Evolutionary conservation across 1,140 invertebrate species (phyloP), one percentile per base, ranked within the genome.

Genomic region (Cotesia chilonis): DNA sequence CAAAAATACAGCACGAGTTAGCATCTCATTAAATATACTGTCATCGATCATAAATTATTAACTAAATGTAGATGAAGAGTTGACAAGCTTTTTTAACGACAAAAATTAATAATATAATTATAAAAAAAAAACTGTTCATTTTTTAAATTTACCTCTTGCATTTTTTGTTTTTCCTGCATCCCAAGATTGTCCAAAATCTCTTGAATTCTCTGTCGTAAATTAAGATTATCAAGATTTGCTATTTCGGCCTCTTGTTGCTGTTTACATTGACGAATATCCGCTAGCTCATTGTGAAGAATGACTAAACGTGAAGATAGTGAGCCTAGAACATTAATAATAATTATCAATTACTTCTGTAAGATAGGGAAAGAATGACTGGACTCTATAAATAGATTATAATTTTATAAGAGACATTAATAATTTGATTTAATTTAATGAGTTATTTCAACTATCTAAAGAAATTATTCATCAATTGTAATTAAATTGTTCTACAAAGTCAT

Each of bases 161-260:
- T 91, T 78, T 95, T 95, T 71, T 94, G 92, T 72, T 92, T 87
- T 75, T 95, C 92, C 80, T 95, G 92, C 66, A 91, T 90, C 66
- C 93, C 87, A 3, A 96, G 86, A 79, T 92, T 92, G 75, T 95
- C 92, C 0, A 96, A 84, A 63, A 92, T 92, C 73, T 93, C 91
- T 82, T 95, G 93, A 81, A 96, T 94, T 52, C 95, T 85, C 82
- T 95, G 92, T 59, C 92, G 89, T 0, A 97, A 81, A 35, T 94
- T 93, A 68, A 92, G 83, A 83, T 97, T 97, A 82, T 96, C 95
- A 80, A 96, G 95, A 47, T 92, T 93, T 4, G 92, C 90, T 77
- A 96, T 92, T 84, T 96, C 94, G 63, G 90, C 87, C 79, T 96
- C 94, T 79, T 95, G 95, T 76, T 93, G 91, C 55, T 91, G 88